phyloP scores from a whole-genome alignment of 37 sponge, comb jelly and placozoan genomes.

The Mnemiopsis leidyi region DNA sequence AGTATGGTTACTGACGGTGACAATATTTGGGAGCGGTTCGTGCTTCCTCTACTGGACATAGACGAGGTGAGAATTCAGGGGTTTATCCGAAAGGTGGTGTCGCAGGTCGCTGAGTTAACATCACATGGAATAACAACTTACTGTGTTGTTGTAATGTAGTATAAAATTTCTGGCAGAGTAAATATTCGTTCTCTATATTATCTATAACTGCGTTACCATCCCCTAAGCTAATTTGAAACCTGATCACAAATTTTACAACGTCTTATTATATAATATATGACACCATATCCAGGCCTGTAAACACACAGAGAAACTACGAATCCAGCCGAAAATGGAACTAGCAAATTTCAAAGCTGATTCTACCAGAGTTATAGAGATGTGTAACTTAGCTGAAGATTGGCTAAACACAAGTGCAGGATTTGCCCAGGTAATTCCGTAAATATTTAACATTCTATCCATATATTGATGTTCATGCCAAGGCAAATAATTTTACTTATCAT shows the following conservation, averaged over 20 bases:
- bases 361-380: conserved; percentile 60
- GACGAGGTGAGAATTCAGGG: conserved; percentile 6
- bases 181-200: too few relatives aligned
- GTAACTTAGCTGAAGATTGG: conserved; percentile 55
- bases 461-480: too few relatives aligned
- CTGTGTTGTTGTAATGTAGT: background rate
- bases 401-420: conserved; percentile 5
- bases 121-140: background rate
- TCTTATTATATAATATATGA: background rate
- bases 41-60: conserved; percentile 35
- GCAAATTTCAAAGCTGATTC: conserved; percentile 37
- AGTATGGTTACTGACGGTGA: conserved; percentile 60
- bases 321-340: conserved; percentile 47
- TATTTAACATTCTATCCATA: too few relatives aligned
- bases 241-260: background rate
- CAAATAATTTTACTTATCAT: too few relatives aligned
- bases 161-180: too few relatives aligned
- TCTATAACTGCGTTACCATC: too few relatives aligned
- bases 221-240: too few relatives aligned
- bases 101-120: background rate
- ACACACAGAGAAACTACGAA: background rate
- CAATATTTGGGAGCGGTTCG: conserved; percentile 48
- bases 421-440: background rate
- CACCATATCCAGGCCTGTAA: conserved; percentile 14
- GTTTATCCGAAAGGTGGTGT: background rate